Percentiles rank a stretch among this genome's conserved stretches.
These are phyloP conservation scores for Gadus macrocephalus DNA, from an alignment of 2,113 vertebrate genomes.

Conservation along the genomic window DNA sequence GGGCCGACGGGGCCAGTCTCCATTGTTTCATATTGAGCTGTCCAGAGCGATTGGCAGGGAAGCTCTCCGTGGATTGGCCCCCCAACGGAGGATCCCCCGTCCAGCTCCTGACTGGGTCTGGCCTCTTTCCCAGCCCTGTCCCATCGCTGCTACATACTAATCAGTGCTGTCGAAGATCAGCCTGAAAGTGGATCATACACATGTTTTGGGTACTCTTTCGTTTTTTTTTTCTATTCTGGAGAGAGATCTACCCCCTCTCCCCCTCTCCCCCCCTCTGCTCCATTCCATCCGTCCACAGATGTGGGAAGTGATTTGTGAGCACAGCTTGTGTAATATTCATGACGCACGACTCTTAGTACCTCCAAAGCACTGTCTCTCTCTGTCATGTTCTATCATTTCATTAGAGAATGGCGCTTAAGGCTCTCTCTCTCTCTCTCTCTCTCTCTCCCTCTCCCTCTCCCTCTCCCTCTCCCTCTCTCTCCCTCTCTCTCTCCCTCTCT, in stretches of 20 bases:
- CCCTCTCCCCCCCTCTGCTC: neutral
- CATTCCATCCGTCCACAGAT: neutral
- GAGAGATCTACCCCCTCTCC: neutral
- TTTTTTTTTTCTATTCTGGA: neutral
- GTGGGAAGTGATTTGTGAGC: slow-evolving; percentile 31
- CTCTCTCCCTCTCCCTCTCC: neutral
- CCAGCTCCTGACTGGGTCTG: too few relatives aligned
- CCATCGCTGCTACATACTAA: too few relatives aligned
- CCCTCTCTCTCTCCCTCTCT: neutral
- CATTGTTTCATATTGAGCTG: too few relatives aligned
- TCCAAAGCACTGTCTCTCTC: slow-evolving; percentile 31
- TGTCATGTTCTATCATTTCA: slow-evolving; percentile 46
- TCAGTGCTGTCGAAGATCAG: too few relatives aligned
- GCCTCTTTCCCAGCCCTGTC: too few relatives aligned
- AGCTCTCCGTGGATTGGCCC: too few relatives aligned
- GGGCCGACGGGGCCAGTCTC: too few relatives aligned
- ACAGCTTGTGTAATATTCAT: slow-evolving; percentile 53
- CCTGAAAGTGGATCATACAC: neutral
- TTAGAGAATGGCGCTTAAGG: neutral
- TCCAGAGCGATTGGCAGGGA: too few relatives aligned
- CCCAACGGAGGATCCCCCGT: too few relatives aligned
- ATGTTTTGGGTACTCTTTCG: neutral
- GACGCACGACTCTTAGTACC: slow-evolving; percentile 29
- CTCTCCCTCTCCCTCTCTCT: slow-evolving; percentile 14
- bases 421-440: slow-evolving; percentile 1